phyloP scores from a whole-genome alignment of 2,113 vertebrate genomes.

The Nibea albiflora region DNA sequence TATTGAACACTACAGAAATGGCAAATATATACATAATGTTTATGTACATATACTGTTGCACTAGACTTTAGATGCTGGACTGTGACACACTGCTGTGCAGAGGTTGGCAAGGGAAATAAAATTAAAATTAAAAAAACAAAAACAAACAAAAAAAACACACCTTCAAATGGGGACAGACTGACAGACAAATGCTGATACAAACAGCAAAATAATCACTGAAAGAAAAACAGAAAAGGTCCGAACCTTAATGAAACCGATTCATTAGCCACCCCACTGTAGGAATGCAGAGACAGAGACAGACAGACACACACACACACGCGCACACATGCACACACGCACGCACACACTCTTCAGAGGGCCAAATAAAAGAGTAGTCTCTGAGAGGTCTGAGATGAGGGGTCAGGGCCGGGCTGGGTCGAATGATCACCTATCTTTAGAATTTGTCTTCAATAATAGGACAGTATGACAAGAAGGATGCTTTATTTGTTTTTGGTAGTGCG shows the following conservation, averaged over 20 bases:
- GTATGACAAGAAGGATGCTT: conserved; percentile 60
- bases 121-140: conserved; percentile 33
- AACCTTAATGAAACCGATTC: conserved; percentile 88
- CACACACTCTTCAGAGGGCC: conserved; percentile 80
- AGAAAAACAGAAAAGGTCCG: conserved; percentile 43
- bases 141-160: conserved; percentile 76
- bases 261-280: conserved; percentile 91
- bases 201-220: conserved; percentile 83
- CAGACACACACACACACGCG: conserved; percentile 50
- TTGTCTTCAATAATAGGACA: conserved; percentile 61
- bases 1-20: conserved; percentile 93
- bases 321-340: conserved; percentile 76
- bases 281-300: conserved; percentile 93
- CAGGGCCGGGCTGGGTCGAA: conserved; percentile 6
- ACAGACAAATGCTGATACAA: conserved; percentile 89
- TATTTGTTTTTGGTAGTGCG: conserved; percentile 91
- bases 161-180: conserved; percentile 86
- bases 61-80: conserved; percentile 91
- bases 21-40: conserved; percentile 85
- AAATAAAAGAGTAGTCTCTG: conserved; percentile 89
- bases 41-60: conserved; percentile 87
- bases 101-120: conserved; percentile 87
- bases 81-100: conserved; percentile 91
- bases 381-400: conserved; percentile 75
- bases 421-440: conserved; percentile 57